Base-by-base conservation (phyloP, 2,888 invertebrate genomes). In the Prosopocoilus inquinatus region DNA sequence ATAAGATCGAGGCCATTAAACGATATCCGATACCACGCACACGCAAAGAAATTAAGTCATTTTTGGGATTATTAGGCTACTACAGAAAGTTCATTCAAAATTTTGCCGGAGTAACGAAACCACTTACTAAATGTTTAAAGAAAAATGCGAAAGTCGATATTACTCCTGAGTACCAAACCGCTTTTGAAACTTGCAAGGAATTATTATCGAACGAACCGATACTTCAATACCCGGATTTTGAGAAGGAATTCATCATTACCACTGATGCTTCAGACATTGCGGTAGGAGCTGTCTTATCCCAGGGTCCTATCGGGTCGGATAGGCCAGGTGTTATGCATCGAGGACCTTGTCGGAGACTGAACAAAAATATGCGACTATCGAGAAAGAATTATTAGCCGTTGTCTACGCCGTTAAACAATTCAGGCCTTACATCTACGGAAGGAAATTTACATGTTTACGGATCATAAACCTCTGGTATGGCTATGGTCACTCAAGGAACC, bases 71-170 rank as follows among this genome's bases (percentile, higher is more conserved):
- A 7, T 53, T 60, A 0, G 66, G 69, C 0, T 75, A 73, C 50
- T 75, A 74, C 46, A 16, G 73, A 5, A 58, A 66, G 36, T 74
- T 74, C 44, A 69, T 74, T 4, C 9, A 50, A 33, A 36, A 66
- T 9, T 73, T 69, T 36, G 51, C 63, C n/a, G 53, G 58, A 51
- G 55, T 67, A 3, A 59, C 70, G 0, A 43, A 38, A 1, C 38
- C 59, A 35, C n/a, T n/a, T n/a, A n/a, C n/a, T n/a, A n/a, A n/a
- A n/a, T n/a, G n/a, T n/a, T n/a, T n/a, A n/a, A n/a, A n/a, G n/a
- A n/a, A n/a, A n/a, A n/a, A n/a, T n/a, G n/a, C n/a, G n/a, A n/a
- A n/a, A n/a, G n/a, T n/a, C n/a, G n/a, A n/a, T n/a, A n/a, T n/a
- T n/a, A n/a, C n/a, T n/a, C n/a, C n/a, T n/a, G 38, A 51, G 16